Conservation (phyloP, 2,888 invertebrate genomes). For the Idaea biselata region DNA sequence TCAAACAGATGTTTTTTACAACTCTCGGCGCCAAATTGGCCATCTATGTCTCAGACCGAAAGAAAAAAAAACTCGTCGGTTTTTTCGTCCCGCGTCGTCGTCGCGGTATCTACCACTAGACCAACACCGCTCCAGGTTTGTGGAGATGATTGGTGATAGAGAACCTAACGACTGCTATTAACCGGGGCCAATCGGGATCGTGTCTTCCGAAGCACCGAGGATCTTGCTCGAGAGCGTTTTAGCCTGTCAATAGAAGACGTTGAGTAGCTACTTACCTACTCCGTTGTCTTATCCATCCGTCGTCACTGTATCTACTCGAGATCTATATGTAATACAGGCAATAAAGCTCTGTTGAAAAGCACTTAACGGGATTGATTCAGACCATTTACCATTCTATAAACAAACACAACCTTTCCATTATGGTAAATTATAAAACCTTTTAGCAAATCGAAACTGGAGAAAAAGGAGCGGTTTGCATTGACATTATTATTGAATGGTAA, state of each 20-base stretch:
- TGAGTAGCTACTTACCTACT: background rate
- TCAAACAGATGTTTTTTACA: too few relatives aligned
- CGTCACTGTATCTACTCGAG: constrained; percentile 36
- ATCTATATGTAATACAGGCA: constrained; percentile 50
- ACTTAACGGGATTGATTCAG: constrained; percentile 79
- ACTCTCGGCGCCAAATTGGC: too few relatives aligned
- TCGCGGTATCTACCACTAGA: too few relatives aligned
- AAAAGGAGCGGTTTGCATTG: constrained; percentile 48
- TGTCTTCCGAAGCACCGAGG: too few relatives aligned
- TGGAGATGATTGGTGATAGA: too few relatives aligned
- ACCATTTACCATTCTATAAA: constrained; percentile 79
- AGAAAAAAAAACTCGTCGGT: too few relatives aligned
- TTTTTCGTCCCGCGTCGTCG: too few relatives aligned
- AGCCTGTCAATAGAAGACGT: background rate
- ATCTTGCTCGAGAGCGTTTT: too few relatives aligned
- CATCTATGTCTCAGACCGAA: too few relatives aligned
- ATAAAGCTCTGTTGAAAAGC: constrained; percentile 79
- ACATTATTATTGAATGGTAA: constrained; percentile 38
- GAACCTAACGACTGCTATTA: too few relatives aligned
- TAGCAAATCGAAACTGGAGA: constrained; percentile 58
- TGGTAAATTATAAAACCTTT: constrained; percentile 78
- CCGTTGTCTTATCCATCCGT: constrained; percentile 52
- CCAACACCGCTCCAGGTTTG: too few relatives aligned
- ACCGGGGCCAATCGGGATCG: too few relatives aligned
- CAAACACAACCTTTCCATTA: constrained; percentile 79